Evolutionary conservation across 2,797 vertebrate genomes (phyloP), one percentile per base, ranked within the genome.

Genomic region (Sebastes cheni): DNA sequence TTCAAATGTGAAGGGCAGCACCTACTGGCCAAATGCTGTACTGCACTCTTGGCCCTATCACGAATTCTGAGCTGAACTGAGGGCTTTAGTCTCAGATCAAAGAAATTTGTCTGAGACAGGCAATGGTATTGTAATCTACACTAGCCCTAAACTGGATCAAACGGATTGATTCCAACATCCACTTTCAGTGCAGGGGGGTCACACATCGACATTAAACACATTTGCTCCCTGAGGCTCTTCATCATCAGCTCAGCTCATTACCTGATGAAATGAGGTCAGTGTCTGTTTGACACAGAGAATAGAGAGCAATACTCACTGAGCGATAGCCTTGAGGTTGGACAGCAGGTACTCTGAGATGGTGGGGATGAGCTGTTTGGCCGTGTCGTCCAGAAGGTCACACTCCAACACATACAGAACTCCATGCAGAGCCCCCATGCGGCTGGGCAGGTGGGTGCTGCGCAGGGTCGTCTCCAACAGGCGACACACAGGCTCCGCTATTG

Each of bases 371-470:
- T 99, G 98, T 77, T 97, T 98, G 0, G 97, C 98, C 0, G 99
- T 99, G 85, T 99, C 98, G 0, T 99, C 99, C 20, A 99, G 95
- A 23, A 99, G 94, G 91, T 99, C 98, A 52, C 98, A 99, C 89
- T 99, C 99, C 71, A 99, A 94, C 83, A 99, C 96, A 1, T 99
- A 99, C 2, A 99, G 96, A 52, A 97, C 91, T 9, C 99, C 99
- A 1, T 99, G 99, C 56, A 99, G 96, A 3, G 98, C 98, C 22
- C 98, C 98, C 56, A 99, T 96, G 13, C 97, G 96, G 90, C 97
- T 99, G 54, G 99, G 98, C 91, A 99, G 95, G 68, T 99, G 98
- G 55, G 97, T 97, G 93, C 98, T 99, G 36, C 98, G 95, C 6
- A 99, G 94, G 0, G 98, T 97, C 2, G 95, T 96, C 89, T 99